Evolutionary conservation across 1,140 invertebrate species (phyloP).

Genomic region (Macrobrachium nipponense): DNA sequence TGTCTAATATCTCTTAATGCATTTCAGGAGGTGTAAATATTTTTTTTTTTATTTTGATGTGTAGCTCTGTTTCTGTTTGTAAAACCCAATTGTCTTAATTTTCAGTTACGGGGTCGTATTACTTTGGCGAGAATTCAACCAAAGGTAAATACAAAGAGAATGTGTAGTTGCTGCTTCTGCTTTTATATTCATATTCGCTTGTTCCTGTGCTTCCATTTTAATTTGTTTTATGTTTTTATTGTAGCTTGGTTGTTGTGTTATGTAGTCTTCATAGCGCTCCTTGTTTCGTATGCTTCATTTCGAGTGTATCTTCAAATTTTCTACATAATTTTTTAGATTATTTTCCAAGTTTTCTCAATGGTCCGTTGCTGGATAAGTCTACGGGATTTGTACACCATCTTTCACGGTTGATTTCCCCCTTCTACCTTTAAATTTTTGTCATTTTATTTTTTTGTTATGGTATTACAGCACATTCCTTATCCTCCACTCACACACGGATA

Average conservation of each 20-base stretch:
- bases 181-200: neutral
- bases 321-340: neutral
- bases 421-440: neutral
- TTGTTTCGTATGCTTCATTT: neutral
- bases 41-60: neutral
- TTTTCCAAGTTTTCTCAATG: neutral
- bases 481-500: neutral
- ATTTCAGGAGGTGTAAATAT: neutral
- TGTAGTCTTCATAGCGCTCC: neutral
- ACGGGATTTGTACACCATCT: slow-evolving; percentile 23
- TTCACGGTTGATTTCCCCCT: neutral
- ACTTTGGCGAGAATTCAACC: slow-evolving; percentile 51
- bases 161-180: neutral
- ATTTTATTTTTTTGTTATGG: neutral
- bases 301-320: neutral
- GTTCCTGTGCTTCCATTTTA: neutral
- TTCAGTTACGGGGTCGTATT: slow-evolving; percentile 53
- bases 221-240: neutral
- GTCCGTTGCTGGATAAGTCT: neutral
- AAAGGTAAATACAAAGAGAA: slow-evolving; percentile 52
- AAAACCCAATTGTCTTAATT: slow-evolving; percentile 43
- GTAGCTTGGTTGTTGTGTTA: neutral
- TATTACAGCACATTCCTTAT: too few relatives aligned
- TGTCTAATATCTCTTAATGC: too few relatives aligned
- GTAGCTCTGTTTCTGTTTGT: slow-evolving; percentile 5